These are phyloP conservation scores for Yponomeuta evonymella DNA, from an alignment of 2,888 invertebrate species.

Conservation along the genomic window DNA sequence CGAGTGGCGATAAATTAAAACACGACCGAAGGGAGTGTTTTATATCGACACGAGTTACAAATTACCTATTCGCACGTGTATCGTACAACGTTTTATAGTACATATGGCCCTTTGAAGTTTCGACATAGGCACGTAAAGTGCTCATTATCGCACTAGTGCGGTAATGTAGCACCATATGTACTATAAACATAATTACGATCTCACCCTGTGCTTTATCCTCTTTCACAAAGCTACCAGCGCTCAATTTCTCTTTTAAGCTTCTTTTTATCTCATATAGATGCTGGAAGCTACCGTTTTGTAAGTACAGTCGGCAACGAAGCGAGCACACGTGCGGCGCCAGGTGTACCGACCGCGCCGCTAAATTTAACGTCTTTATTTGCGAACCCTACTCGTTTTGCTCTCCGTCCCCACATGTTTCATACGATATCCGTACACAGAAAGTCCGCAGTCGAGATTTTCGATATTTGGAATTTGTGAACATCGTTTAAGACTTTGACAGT, in stretches of 20 bases:
- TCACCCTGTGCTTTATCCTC: not conserved
- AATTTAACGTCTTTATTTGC: constrained; percentile 74
- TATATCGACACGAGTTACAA: too few species aligned
- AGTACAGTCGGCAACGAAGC: constrained; percentile 55
- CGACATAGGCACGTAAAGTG: too few species aligned
- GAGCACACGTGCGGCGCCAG: constrained; percentile 57
- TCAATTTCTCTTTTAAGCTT: not conserved
- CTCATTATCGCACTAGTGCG: too few species aligned
- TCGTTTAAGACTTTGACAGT: too few species aligned
- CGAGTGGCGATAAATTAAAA: too few species aligned
- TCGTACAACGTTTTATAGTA: too few species aligned
- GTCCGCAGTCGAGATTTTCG: not conserved
- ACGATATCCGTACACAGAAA: not conserved
- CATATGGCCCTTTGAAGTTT: too few species aligned
- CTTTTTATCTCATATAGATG: not conserved
- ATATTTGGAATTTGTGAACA: too few species aligned
- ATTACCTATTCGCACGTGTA: too few species aligned
- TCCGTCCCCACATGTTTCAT: not conserved
- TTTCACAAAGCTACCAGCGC: not conserved
- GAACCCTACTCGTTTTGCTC: constrained; percentile 41
- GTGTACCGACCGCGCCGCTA: constrained; percentile 70
- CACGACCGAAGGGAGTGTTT: too few species aligned
- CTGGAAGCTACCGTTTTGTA: not conserved
- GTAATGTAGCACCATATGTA: too few species aligned
- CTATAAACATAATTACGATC: too few species aligned